Conservation (phyloP, 2,797 vertebrate genomes). For the Melanogrammus aeglefinus region DNA sequence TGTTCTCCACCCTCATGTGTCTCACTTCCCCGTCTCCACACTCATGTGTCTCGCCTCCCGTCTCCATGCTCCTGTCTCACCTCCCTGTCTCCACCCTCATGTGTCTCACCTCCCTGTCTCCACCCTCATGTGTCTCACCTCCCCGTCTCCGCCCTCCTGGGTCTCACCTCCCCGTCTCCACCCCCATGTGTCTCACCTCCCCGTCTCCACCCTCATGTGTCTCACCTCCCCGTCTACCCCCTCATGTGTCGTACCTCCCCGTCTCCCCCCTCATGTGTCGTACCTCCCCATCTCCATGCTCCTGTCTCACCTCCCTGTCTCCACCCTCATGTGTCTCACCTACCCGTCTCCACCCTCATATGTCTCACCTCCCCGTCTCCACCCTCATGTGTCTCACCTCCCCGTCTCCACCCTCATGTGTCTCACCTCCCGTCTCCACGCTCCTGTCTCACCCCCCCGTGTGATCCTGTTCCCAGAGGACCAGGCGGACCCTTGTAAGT, state of each 20-base stretch:
- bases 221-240: background rate
- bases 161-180: background rate
- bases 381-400: background rate
- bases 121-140: background rate
- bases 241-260: too few species aligned
- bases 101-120: too few species aligned
- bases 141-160: background rate
- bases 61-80: too few species aligned
- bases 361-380: background rate
- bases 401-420: too few species aligned
- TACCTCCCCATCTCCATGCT: too few species aligned
- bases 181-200: background rate
- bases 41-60: background rate
- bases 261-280: too few species aligned
- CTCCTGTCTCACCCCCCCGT: background rate
- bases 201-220: too few species aligned
- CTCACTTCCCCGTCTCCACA: too few species aligned
- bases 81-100: too few species aligned
- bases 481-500: conserved; percentile 85
- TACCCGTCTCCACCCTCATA: too few species aligned
- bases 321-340: too few species aligned
- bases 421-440: background rate
- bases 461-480: conserved; percentile 73
- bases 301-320: background rate
- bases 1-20: too few species aligned